Conservation (phyloP, 2,113 vertebrate genomes). For the Vulpes vulpes region DNA sequence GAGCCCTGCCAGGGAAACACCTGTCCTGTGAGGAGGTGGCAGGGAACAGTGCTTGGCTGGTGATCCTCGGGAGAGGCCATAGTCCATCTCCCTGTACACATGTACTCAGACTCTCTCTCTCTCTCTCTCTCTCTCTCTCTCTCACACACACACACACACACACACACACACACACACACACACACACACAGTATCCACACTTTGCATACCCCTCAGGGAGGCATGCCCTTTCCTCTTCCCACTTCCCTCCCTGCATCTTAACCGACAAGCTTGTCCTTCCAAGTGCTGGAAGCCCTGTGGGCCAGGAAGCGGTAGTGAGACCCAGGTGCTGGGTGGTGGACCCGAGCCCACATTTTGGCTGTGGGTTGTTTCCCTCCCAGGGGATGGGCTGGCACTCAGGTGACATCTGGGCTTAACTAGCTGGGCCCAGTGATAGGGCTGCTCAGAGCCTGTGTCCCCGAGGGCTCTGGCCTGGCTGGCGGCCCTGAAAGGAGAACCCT, state of each 20-base stretch:
- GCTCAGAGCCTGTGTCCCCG: not conserved
- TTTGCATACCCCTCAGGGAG: not conserved
- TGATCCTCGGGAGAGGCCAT: not conserved
- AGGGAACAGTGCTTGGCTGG: not conserved
- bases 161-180: fast-evolving
- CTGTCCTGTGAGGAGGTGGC: not conserved
- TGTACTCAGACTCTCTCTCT: not conserved
- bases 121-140: not conserved
- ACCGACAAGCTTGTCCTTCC: not conserved
- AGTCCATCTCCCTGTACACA: not conserved
- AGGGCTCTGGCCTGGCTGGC: not conserved
- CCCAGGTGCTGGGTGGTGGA: fast-evolving
- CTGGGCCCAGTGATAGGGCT: not conserved
- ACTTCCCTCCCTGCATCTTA: not conserved
- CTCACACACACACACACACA: fast-evolving
- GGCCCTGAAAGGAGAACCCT: not conserved
- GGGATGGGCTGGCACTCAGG: not conserved
- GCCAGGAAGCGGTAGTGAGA: not conserved
- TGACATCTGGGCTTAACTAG: not conserved
- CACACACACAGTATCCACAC: not conserved
- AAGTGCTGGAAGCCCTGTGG: not conserved
- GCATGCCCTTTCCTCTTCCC: not conserved
- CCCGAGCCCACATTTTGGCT: not conserved
- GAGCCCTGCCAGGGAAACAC: not conserved
- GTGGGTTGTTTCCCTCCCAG: not conserved